Conservation (phyloP, 1,140 invertebrate genomes). For the Paraescarpia echinospica region DNA sequence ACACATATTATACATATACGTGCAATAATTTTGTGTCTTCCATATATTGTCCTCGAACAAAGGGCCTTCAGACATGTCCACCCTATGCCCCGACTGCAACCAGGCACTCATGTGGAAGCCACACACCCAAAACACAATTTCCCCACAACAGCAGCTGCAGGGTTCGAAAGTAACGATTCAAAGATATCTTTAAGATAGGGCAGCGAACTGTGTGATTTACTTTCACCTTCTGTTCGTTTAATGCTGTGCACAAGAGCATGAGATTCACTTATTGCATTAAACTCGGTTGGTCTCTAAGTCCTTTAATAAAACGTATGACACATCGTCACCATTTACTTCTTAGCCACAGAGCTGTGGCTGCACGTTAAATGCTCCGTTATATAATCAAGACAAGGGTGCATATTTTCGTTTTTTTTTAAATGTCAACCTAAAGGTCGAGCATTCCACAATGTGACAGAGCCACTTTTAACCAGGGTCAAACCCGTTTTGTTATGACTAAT, state of each 20-base stretch:
- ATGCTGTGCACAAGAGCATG: background rate
- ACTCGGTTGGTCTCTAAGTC: background rate
- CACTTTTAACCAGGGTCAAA: background rate
- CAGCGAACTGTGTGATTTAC: background rate
- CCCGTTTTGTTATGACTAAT: background rate
- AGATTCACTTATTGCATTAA: slow-evolving; percentile 1
- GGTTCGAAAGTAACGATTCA: background rate
- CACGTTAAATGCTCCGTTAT: background rate
- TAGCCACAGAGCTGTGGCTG: background rate
- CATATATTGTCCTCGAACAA: background rate
- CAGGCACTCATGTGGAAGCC: background rate
- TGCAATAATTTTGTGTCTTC: background rate
- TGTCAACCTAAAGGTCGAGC: background rate
- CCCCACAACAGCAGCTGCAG: background rate
- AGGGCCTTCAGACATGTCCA: background rate
- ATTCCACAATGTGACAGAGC: background rate
- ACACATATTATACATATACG: too few species aligned
- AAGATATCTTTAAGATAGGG: background rate
- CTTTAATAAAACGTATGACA: background rate
- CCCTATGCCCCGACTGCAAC: background rate
- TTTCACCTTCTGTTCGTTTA: background rate
- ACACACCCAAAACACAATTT: background rate
- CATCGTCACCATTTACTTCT: background rate
- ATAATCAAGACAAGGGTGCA: background rate
- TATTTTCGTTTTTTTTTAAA: background rate